phyloP scores from a whole-genome alignment of 2,113 vertebrate species.

The Datnioides undecimradiatus region DNA sequence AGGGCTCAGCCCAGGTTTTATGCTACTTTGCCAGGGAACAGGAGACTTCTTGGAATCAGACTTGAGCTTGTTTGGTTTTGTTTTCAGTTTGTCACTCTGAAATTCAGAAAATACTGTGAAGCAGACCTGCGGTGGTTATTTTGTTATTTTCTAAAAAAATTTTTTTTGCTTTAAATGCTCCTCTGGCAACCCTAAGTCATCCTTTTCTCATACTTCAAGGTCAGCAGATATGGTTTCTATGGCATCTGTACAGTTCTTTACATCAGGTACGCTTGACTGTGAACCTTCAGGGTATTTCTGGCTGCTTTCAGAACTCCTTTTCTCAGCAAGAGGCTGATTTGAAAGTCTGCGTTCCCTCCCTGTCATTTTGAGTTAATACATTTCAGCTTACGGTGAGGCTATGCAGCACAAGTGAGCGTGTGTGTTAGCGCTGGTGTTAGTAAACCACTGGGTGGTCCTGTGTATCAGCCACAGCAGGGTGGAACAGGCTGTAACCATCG shows the following conservation, averaged over 20 bases:
- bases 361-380: slow-evolving; percentile 43
- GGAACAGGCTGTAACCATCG: slow-evolving; percentile 43
- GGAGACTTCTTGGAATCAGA: background rate
- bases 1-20: background rate
- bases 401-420: background rate
- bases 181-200: background rate
- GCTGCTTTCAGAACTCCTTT: slow-evolving; percentile 29
- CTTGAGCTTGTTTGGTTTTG: background rate
- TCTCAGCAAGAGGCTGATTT: slow-evolving; percentile 24
- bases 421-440: slow-evolving; percentile 25
- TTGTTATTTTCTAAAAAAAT: background rate
- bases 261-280: slow-evolving; percentile 1
- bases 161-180: background rate
- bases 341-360: slow-evolving; percentile 20
- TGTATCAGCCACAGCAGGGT: slow-evolving; percentile 41
- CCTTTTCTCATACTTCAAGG: background rate
- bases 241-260: slow-evolving; percentile 5
- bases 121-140: background rate
- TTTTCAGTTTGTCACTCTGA: background rate
- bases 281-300: slow-evolving; percentile 5
- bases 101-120: background rate
- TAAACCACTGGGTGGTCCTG: slow-evolving; percentile 63
- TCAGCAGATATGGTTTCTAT: slow-evolving; percentile 7
- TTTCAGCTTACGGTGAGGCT: slow-evolving; percentile 20
- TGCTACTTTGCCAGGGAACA: background rate